Percentiles rank a stretch among this genome's conserved stretches.
Evolutionary conservation across 2,888 invertebrate genomes (phyloP).

Genomic region (Metacarcinus magister): DNA sequence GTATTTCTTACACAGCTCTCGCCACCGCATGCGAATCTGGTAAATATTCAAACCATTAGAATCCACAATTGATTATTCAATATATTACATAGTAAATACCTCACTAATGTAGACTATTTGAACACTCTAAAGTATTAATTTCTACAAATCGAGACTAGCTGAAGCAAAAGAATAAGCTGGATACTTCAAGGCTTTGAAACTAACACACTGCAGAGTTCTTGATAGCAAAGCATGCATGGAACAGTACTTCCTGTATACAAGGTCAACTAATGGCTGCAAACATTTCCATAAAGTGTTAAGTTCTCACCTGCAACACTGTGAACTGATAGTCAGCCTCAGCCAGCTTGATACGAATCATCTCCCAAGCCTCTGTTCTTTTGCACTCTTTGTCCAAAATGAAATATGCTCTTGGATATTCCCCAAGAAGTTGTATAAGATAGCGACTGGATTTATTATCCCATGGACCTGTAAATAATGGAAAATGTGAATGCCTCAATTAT

Average conservation of each 20-base stretch:
- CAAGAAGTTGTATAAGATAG: slow-evolving; percentile 64
- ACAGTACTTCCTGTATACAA: background rate
- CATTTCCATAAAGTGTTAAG: background rate
- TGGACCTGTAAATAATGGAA: slow-evolving; percentile 64
- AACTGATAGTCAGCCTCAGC: slow-evolving; percentile 74
- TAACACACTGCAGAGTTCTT: no score
- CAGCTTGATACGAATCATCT: slow-evolving; percentile 70
- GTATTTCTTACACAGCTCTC: slow-evolving; percentile 76
- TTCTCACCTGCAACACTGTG: slow-evolving; percentile 73
- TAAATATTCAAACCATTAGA: background rate
- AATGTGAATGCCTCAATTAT: background rate
- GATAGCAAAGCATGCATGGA: background rate
- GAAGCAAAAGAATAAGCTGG: no score
- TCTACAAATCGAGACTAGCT: no score
- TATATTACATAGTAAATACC: background rate
- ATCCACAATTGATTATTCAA: background rate
- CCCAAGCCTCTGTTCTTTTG: slow-evolving; percentile 77
- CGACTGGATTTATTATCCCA: slow-evolving; percentile 78
- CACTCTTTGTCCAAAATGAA: slow-evolving; percentile 77
- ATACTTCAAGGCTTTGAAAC: no score
- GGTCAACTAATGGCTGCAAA: background rate
- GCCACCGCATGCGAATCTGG: slow-evolving; percentile 77
- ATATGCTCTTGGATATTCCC: slow-evolving; percentile 74
- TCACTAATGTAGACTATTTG: no score
- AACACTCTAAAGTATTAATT: no score